phyloP scores from a whole-genome alignment of 2,888 invertebrate genomes.

The Coenonympha glycerion region DNA sequence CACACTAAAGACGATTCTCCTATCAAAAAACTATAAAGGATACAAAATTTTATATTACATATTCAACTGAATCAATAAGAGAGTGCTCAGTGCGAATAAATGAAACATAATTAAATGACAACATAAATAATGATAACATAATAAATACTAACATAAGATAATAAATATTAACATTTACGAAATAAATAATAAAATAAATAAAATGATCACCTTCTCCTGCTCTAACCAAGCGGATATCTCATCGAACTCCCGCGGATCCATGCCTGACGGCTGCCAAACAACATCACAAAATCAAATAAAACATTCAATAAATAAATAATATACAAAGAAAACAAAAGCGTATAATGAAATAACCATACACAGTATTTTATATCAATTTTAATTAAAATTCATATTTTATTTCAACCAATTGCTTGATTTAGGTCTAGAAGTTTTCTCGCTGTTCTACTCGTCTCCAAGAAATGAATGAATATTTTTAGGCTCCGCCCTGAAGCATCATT shows the following conservation, averaged over 20 bases:
- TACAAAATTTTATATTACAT: too few relatives aligned
- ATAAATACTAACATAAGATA: neutral
- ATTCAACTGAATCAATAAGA: neutral
- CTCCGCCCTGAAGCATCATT: too few relatives aligned
- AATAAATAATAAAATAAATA: slow-evolving; percentile 28
- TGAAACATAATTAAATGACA: neutral
- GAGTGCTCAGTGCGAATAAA: neutral
- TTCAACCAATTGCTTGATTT: too few relatives aligned
- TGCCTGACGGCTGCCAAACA: slow-evolving; percentile 64
- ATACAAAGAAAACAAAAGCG: slow-evolving; percentile 11
- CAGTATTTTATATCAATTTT: too few relatives aligned
- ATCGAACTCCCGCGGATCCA: slow-evolving; percentile 90
- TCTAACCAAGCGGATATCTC: slow-evolving; percentile 97
- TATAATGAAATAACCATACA: neutral
- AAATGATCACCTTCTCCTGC: slow-evolving; percentile 80
- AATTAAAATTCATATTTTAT: too few relatives aligned
- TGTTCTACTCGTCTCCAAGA: too few relatives aligned
- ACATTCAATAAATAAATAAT: slow-evolving; percentile 14
- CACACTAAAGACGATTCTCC: too few relatives aligned
- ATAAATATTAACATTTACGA: neutral
- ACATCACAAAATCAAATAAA: slow-evolving; percentile 23
- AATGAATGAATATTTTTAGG: too few relatives aligned
- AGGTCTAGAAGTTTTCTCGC: too few relatives aligned
- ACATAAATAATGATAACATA: neutral
- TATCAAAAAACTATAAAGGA: too few relatives aligned